phyloP scores from a whole-genome alignment of 2,797 vertebrate species.

The Peromyscus melanophrys region DNA sequence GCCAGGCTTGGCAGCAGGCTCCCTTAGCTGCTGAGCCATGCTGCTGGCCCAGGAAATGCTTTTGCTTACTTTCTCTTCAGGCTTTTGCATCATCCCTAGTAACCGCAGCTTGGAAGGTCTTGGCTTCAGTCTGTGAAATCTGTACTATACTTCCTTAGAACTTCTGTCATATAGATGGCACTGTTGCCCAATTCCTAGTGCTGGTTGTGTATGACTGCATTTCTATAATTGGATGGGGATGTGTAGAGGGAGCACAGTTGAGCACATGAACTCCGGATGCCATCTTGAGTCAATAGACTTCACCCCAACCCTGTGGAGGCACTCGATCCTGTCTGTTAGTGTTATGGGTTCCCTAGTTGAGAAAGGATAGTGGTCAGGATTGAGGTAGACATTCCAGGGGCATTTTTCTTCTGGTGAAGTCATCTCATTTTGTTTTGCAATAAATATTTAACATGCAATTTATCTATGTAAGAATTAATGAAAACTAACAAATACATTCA shows the following conservation, averaged over 20 bases:
- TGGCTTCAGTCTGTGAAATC: conserved; percentile 18
- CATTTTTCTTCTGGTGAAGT: not conserved
- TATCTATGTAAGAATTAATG: conserved; percentile 38
- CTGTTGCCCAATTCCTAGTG: not conserved
- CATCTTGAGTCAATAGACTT: conserved; percentile 23
- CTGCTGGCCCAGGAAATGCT: not conserved
- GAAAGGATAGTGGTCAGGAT: not conserved
- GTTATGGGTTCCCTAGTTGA: not conserved
- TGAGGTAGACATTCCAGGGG: not conserved
- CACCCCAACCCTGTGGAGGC: not conserved
- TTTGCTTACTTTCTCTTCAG: not conserved
- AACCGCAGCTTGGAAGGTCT: not conserved
- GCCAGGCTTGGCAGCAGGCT: not conserved
- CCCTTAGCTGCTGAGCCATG: not conserved
- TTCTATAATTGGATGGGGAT: conserved; percentile 1
- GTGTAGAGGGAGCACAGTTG: not conserved
- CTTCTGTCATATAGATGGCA: not conserved
- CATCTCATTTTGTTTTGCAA: not conserved
- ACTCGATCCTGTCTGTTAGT: not conserved
- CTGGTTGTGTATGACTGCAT: not conserved
- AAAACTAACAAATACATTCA: conserved; percentile 51
- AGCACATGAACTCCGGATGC: not conserved
- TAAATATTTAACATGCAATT: not conserved
- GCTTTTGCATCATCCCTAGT: not conserved
- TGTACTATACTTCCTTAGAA: not conserved